These are phyloP conservation scores for Chaetophractus vellerosus DNA, from an alignment of 2,797 vertebrate genomes.

Conservation along the genomic window DNA sequence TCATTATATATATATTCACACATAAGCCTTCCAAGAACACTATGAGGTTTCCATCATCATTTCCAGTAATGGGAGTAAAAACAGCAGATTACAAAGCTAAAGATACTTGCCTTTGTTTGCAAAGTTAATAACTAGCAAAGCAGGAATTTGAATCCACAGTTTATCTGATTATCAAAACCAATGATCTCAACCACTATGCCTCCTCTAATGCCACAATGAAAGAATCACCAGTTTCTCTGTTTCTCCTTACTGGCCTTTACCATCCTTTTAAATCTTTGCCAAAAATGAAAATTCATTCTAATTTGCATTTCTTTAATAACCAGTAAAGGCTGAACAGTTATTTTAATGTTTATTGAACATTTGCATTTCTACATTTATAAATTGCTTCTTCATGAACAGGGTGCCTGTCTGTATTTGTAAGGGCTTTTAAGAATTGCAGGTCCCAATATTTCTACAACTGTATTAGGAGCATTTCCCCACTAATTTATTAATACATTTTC, in stretches of 20 bases:
- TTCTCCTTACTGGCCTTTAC: not conserved
- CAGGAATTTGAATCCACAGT: not conserved
- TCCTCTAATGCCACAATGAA: not conserved
- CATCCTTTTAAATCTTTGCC: not conserved
- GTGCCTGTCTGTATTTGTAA: not conserved
- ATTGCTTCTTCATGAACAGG: not conserved
- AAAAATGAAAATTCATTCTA: not conserved
- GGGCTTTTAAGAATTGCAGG: not conserved
- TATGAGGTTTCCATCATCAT: not conserved
- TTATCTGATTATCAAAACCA: not conserved
- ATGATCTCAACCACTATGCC: not conserved
- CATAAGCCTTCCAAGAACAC: not conserved
- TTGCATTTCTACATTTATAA: not conserved
- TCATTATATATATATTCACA: not conserved
- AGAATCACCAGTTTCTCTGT: not conserved
- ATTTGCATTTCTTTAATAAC: not conserved
- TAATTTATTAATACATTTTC: not conserved
- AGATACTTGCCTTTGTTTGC: not conserved
- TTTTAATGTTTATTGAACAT: constrained; percentile 20
- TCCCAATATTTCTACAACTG: constrained; percentile 9
- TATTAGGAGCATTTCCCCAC: not conserved
- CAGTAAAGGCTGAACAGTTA: not conserved
- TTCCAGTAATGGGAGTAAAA: not conserved
- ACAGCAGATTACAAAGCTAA: not conserved
- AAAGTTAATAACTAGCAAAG: not conserved